phyloP scores from a whole-genome alignment of 2,888 invertebrate species.

The Scotopteryx bipunctaria region DNA sequence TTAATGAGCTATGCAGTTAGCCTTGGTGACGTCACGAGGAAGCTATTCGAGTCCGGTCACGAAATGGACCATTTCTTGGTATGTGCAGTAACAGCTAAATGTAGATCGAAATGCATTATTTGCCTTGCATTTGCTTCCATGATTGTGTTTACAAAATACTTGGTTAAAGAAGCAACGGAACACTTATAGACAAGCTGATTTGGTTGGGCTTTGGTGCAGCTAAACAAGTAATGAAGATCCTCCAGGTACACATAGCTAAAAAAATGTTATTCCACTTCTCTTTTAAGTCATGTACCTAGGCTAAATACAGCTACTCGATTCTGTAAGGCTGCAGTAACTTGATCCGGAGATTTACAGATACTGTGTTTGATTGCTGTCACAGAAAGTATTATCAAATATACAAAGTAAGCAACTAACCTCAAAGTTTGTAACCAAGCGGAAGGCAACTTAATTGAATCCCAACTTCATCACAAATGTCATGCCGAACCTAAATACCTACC shows the following conservation, averaged over 20 bases:
- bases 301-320: not conserved
- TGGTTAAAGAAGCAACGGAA: too few relatives aligned
- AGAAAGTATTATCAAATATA: not conserved
- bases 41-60: conserved; percentile 54
- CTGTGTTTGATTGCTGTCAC: too few relatives aligned
- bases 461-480: conserved; percentile 60
- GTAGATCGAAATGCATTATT: conserved; percentile 16
- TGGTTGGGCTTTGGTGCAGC: too few relatives aligned
- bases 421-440: conserved; percentile 42
- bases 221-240: too few relatives aligned
- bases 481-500: conserved; percentile 61
- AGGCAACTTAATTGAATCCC: conserved; percentile 43
- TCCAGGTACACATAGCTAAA: too few relatives aligned
- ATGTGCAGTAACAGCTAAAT: conserved; percentile 25
- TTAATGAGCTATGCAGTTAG: conserved; percentile 52
- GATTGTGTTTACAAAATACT: too few relatives aligned
- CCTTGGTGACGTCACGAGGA: conserved; percentile 62
- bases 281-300: not conserved
- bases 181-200: too few relatives aligned
- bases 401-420: conserved; percentile 24
- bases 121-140: not conserved
- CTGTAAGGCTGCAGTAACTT: too few relatives aligned
- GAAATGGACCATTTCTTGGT: conserved; percentile 45
- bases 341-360: too few relatives aligned
- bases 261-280: too few relatives aligned